These are phyloP conservation scores for Acanthisitta chloris DNA, from an alignment of 2,113 vertebrate species.

Conservation along the genomic window DNA sequence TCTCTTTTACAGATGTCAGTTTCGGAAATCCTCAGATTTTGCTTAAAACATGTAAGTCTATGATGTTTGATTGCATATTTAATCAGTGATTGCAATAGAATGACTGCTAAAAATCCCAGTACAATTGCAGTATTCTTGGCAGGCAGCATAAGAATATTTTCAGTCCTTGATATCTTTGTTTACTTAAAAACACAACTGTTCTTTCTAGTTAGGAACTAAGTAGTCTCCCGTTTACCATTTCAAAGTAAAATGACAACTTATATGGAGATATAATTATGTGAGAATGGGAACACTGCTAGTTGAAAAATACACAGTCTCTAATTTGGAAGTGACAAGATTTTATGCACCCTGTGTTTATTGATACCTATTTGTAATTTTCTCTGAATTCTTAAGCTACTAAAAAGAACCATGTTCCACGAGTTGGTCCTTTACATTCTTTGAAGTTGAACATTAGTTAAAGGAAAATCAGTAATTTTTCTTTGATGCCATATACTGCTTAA, in stretches of 20 bases:
- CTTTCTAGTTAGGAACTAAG: background rate
- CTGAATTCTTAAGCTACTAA: background rate
- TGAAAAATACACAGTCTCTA: background rate
- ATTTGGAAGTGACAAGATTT: background rate
- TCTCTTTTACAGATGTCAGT: background rate
- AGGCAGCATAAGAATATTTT: background rate
- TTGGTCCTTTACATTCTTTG: background rate
- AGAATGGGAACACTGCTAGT: background rate
- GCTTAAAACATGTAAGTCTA: background rate
- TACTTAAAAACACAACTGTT: conserved; percentile 21
- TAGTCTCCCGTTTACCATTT: background rate
- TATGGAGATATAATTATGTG: background rate
- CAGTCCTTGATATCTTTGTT: background rate
- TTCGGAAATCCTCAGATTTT: background rate
- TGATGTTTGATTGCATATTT: background rate
- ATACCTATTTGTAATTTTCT: background rate
- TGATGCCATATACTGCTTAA: background rate
- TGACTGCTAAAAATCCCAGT: background rate
- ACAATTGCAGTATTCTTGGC: background rate
- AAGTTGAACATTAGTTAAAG: background rate
- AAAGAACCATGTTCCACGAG: background rate
- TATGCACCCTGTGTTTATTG: background rate
- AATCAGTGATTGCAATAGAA: background rate
- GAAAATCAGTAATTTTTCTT: background rate
- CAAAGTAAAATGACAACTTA: conserved; percentile 6